Evolutionary conservation across 2,113 vertebrate species (phyloP).

Genomic region (Ceyx cyanopectus): DNA sequence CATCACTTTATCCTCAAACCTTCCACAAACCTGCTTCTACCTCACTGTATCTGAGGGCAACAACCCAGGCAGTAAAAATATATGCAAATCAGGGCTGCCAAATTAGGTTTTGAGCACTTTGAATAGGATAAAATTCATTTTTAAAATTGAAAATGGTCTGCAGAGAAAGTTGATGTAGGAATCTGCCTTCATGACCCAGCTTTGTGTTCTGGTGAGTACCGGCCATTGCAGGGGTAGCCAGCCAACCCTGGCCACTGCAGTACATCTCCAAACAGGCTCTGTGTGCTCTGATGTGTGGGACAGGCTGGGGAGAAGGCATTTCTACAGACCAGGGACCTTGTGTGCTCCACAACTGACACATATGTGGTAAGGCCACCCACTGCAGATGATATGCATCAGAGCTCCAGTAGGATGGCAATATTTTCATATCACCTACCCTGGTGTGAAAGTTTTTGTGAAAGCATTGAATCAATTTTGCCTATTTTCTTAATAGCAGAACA

Average conservation of each 20-base stretch:
- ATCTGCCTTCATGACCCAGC: not conserved
- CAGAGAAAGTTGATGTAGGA: not conserved
- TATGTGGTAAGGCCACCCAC: not conserved
- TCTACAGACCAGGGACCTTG: not conserved
- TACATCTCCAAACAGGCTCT: not conserved
- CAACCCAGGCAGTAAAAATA: not conserved
- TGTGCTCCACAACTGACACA: not conserved
- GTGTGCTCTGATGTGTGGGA: not conserved
- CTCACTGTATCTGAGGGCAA: not conserved
- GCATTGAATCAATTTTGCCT: not conserved
- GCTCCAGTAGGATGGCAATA: not conserved
- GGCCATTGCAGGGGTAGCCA: not conserved
- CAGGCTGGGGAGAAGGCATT: not conserved
- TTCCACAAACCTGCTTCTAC: not conserved
- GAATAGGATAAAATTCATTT: not conserved
- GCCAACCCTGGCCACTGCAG: not conserved
- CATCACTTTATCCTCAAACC: not conserved
- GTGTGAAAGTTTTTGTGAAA: not conserved
- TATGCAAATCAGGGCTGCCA: not conserved
- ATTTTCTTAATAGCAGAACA: not conserved
- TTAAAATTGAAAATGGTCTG: not conserved
- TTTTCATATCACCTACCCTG: not conserved
- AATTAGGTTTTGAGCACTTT: not conserved
- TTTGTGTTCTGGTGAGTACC: not conserved
- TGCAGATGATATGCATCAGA: fast-evolving